Evolutionary conservation across 2,888 invertebrate genomes (phyloP).

Genomic region (Volucella bombylans): DNA sequence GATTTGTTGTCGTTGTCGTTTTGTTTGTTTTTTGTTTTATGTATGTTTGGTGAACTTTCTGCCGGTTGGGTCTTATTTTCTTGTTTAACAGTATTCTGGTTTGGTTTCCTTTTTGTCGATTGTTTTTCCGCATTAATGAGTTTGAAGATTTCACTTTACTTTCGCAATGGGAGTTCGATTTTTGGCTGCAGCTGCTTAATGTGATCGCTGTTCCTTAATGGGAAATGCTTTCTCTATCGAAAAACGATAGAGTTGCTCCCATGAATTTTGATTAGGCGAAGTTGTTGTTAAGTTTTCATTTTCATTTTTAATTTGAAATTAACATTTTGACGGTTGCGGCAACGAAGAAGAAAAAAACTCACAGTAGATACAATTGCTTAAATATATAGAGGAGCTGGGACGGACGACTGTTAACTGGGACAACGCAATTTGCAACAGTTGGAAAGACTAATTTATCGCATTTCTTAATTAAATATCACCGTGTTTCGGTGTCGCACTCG

Average conservation of each 20-base stretch:
- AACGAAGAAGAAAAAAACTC: too few species aligned
- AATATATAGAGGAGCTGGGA: too few species aligned
- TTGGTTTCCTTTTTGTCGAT: neutral
- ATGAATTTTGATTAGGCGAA: constrained; percentile 16
- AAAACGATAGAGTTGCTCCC: neutral
- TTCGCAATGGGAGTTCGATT: constrained; percentile 23
- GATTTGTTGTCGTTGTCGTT: neutral
- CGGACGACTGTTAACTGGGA: too few species aligned
- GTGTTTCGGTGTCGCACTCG: too few species aligned
- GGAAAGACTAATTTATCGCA: too few species aligned
- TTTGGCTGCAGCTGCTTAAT: constrained; percentile 6
- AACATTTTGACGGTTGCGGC: too few species aligned
- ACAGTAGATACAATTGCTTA: too few species aligned
- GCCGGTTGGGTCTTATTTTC: constrained; percentile 34
- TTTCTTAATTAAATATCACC: too few species aligned
- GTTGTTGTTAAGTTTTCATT: neutral
- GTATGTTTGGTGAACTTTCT: constrained; percentile 20
- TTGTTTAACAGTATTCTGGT: constrained; percentile 2
- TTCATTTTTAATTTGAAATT: neutral
- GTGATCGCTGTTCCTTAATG: constrained; percentile 4
- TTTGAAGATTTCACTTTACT: constrained; percentile 44
- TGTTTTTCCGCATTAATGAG: constrained; percentile 39
- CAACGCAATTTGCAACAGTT: too few species aligned
- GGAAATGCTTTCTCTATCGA: constrained; percentile 47
- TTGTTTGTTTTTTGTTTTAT: constrained; percentile 19